A percentile compares a stretch with the other conserved stretches of the same genome.
Evolutionary conservation across 2,797 vertebrate species (phyloP).

Genomic region (Acipenser oxyrinchus): DNA sequence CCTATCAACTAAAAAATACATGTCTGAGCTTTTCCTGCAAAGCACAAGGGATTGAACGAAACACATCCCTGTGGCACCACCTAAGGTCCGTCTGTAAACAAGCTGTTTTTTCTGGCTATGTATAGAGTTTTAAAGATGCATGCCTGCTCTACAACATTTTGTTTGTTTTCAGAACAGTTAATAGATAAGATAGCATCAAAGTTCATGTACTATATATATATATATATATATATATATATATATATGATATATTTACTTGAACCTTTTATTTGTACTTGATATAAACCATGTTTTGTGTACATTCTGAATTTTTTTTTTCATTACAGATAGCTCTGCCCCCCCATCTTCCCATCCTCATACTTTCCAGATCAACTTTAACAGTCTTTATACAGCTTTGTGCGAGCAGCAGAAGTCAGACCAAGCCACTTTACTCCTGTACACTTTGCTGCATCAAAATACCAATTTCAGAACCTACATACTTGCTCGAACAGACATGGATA

Average conservation of each 20-base stretch:
- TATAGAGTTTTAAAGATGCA: too few species aligned
- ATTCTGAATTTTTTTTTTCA: constrained; percentile 16
- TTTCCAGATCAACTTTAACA: constrained; percentile 99
- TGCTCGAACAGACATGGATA: constrained; percentile 93
- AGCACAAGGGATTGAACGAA: background rate
- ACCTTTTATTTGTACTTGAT: too few species aligned
- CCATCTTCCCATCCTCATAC: constrained; percentile 71
- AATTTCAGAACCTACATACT: constrained; percentile 90
- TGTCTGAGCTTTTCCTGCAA: background rate
- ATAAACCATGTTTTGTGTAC: too few species aligned
- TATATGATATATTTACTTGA: too few species aligned
- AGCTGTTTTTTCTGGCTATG: background rate
- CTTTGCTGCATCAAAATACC: constrained; percentile 86
- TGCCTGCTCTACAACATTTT: too few species aligned
- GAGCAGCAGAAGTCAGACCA: constrained; percentile 91
- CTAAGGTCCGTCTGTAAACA: background rate
- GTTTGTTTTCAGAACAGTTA: too few species aligned
- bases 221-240: constrained; percentile 1
- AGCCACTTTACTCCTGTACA: constrained; percentile 88
- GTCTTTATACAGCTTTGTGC: constrained; percentile 88
- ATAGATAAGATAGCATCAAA: too few species aligned
- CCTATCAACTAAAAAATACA: background rate
- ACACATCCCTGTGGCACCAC: background rate
- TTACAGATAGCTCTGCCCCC: constrained; percentile 81
- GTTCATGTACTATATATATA: background rate